These are phyloP conservation scores for Pantherophis vulpinus DNA, from an alignment of 2,797 vertebrate species.

Conservation along the genomic window DNA sequence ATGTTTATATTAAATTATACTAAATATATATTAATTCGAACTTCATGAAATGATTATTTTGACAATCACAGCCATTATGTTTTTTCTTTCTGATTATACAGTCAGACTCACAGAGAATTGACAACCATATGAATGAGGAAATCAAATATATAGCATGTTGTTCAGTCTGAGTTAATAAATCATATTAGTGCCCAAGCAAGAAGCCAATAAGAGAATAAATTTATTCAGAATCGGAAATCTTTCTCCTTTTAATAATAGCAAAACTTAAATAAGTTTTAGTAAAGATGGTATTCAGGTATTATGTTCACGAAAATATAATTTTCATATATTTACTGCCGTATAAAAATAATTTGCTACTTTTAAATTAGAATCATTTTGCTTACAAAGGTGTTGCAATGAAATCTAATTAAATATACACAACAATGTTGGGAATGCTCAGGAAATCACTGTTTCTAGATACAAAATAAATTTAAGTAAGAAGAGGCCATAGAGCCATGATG, in stretches of 20 bases:
- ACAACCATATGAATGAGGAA: neutral
- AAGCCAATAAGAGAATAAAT: neutral
- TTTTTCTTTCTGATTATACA: neutral
- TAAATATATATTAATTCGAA: neutral
- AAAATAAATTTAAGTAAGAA: neutral
- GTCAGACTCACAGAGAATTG: neutral
- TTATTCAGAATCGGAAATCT: neutral
- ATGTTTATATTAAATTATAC: slow-evolving; percentile 11
- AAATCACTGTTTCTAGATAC: too few relatives aligned
- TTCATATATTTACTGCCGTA: neutral
- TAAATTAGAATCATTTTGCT: neutral
- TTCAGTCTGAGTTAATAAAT: slow-evolving; percentile 3
- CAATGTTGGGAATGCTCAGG: neutral
- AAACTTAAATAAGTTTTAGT: neutral
- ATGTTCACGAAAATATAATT: neutral
- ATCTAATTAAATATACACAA: neutral
- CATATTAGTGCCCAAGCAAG: neutral
- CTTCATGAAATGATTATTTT: neutral
- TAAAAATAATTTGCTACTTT: neutral
- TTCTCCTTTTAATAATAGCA: neutral
- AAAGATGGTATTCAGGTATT: neutral
- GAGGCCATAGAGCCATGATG: too few relatives aligned
- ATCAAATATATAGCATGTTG: neutral
- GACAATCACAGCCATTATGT: neutral
- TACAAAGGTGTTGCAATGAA: neutral